Evolutionary conservation across 2,113 vertebrate genomes (phyloP), one percentile per base, ranked within the genome.

Genomic region (Pogonocichla stellata): DNA sequence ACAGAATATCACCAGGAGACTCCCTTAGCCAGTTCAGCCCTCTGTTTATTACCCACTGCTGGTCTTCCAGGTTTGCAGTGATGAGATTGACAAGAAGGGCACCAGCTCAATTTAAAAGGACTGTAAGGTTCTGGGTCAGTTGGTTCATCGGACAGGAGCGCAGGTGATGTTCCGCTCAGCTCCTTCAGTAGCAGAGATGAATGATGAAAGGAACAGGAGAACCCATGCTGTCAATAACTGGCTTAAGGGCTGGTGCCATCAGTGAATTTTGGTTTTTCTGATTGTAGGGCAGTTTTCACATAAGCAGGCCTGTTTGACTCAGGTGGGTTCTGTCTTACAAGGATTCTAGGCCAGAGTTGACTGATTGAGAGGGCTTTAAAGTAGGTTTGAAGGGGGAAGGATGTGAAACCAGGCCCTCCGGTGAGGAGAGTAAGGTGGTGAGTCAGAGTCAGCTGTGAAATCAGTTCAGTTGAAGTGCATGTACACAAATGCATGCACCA

Each of bases 71-170:
- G 16, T 36, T 61, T 24, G 38, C 47, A 20, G 20, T 36, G 20
- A 31, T 51, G 31, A 34, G 20, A 36, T 20, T 61, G 33, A 43
- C 26, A 31, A 10, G 47, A 51, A 34, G 31, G 19, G 4, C 25
- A 36, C 13, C 17, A 22, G 20, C 12, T 20, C 20, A 43, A 0
- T 61, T 51, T 15, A 8, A 51, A 34, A 31, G 33, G 16, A 31
- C 56, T 36, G 61, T 1, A 25, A 6, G 22, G 8, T 3, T 43
- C 25, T 61, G 47, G 56, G 20, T 53, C 4, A 3, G 0, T 16
- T 36, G 20, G 16, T 20, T 36, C 3, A 16, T 20, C 45, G 36
- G 16, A 8, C 26, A 43, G 20, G 36, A 61, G 6, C 0, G 0
- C 17, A 20, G 31, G 9, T 61, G 25, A 31, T 71, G 14, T 9